Evolutionary conservation across 2,888 invertebrate genomes (phyloP).

Genomic region (Herminia tarsipennalis): DNA sequence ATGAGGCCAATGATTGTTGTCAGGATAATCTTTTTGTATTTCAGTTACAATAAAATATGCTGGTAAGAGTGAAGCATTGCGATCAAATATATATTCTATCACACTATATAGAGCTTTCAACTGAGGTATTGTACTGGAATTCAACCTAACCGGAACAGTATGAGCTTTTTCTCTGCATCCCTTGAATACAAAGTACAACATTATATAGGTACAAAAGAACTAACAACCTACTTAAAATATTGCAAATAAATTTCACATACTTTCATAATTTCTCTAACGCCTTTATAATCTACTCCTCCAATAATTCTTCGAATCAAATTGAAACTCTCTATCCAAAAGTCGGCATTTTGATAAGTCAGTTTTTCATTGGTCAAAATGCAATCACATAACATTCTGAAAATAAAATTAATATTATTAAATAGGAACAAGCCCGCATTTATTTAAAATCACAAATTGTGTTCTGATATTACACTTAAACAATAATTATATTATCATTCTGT

Average conservation of each 20-base stretch:
- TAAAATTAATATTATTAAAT: background rate
- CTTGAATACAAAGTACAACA: constrained; percentile 70
- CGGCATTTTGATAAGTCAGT: constrained; percentile 91
- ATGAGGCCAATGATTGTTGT: constrained; percentile 93
- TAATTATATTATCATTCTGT: too few relatives aligned
- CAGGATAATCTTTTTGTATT: constrained; percentile 94
- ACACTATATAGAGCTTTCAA: constrained; percentile 92
- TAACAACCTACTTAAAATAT: constrained; percentile 1
- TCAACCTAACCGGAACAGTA: constrained; percentile 91
- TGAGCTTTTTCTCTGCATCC: constrained; percentile 95
- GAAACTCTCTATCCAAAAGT: constrained; percentile 97
- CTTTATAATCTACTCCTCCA: constrained; percentile 97
- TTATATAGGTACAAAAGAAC: constrained; percentile 7
- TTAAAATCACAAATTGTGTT: too few relatives aligned
- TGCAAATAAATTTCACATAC: constrained; percentile 61
- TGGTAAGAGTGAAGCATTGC: constrained; percentile 96
- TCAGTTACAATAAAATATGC: constrained; percentile 98
- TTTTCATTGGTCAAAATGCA: constrained; percentile 93
- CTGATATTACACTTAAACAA: too few relatives aligned
- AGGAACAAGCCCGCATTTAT: too few relatives aligned
- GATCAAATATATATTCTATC: constrained; percentile 95
- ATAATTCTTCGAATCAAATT: constrained; percentile 93
- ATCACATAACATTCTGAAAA: constrained; percentile 93
- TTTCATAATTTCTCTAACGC: constrained; percentile 96
- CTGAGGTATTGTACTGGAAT: constrained; percentile 93